Percentiles rank a stretch among this genome's conserved stretches.
Conservation (phyloP, 2,797 vertebrate genomes). For the Spinibarbus caldwelli region DNA sequence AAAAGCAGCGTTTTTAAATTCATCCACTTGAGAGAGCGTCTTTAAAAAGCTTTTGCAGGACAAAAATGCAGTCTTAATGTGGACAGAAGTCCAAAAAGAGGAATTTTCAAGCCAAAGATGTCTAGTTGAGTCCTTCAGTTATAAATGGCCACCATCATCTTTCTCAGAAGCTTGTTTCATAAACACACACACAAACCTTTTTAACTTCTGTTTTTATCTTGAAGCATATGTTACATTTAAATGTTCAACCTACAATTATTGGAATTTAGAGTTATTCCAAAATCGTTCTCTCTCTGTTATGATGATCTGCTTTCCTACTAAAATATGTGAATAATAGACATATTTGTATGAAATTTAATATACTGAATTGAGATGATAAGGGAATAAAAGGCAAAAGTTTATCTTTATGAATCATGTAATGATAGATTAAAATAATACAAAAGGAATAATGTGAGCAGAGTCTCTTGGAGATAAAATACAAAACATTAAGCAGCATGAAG, state of each 20-base stretch:
- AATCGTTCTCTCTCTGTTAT: background rate
- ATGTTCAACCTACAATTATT: background rate
- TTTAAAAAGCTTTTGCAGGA: background rate
- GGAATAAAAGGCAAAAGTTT: background rate
- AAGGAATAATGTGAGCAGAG: background rate
- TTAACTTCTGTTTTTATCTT: background rate
- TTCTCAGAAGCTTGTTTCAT: background rate
- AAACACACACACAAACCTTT: background rate
- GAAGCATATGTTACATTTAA: background rate
- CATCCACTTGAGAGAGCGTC: background rate
- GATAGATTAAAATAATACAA: conserved; percentile 7
- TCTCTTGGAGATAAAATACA: background rate
- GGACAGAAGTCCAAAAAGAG: background rate
- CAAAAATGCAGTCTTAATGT: background rate
- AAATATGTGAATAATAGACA: background rate
- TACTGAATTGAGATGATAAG: background rate
- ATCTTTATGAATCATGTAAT: background rate
- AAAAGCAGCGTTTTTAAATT: background rate
- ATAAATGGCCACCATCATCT: background rate
- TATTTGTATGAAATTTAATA: background rate
- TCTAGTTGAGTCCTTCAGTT: background rate
- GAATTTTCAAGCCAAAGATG: conserved; percentile 14
- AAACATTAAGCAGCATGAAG: conserved; percentile 21
- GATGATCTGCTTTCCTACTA: background rate
- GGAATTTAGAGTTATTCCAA: background rate